These are phyloP conservation scores for Pempheris klunzingeri DNA, from an alignment of 2,797 vertebrate genomes.

Conservation along the genomic window DNA sequence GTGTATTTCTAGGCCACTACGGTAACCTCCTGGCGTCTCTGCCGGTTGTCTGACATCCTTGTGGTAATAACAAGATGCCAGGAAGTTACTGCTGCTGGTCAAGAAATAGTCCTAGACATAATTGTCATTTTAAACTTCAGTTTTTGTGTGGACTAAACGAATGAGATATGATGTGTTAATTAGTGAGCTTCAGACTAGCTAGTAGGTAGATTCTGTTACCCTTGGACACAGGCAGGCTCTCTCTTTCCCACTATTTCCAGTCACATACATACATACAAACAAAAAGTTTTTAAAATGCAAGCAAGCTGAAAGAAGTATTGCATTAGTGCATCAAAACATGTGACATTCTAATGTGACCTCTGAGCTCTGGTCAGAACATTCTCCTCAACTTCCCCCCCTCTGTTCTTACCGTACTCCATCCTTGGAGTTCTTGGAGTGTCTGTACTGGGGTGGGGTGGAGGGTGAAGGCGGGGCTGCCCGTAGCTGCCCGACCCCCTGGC, in stretches of 20 bases:
- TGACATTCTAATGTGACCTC: neutral
- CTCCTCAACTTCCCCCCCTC: neutral
- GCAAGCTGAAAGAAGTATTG: neutral
- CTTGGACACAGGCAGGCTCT: neutral
- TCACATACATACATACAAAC: neutral
- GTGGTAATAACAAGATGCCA: neutral
- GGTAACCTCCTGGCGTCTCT: neutral
- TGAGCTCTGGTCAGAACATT: neutral
- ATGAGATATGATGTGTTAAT: neutral
- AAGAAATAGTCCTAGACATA: neutral
- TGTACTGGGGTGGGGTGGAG: constrained; percentile 87
- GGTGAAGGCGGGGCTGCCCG: constrained; percentile 85
- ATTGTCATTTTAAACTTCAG: neutral
- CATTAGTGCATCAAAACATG: neutral
- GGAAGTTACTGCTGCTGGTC: neutral
- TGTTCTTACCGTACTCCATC: constrained; percentile 90
- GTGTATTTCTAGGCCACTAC: too few species aligned
- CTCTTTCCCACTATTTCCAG: neutral
- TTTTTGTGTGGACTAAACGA: neutral
- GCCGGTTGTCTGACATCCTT: neutral
- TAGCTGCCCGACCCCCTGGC: constrained; percentile 70
- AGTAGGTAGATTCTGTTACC: neutral
- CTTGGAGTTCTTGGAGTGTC: constrained; percentile 88
- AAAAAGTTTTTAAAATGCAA: neutral
- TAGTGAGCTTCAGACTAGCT: neutral